Conservation (phyloP, 2,888 invertebrate genomes). For the Unio delphinus region DNA sequence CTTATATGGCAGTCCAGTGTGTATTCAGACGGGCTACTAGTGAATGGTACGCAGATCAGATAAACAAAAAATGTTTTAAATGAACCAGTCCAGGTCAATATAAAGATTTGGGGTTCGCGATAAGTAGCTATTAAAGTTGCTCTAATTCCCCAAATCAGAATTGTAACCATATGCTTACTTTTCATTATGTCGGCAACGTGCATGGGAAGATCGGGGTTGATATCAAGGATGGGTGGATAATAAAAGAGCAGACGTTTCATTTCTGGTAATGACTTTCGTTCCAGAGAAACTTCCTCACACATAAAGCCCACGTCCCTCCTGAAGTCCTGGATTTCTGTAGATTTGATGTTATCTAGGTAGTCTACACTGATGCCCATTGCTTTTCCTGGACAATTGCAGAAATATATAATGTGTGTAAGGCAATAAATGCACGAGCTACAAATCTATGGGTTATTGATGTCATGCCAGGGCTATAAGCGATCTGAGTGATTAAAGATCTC, state of each 20-base stretch:
- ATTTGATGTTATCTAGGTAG: conserved; percentile 12
- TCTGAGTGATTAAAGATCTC: too few species aligned
- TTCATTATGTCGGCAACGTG: conserved; percentile 18
- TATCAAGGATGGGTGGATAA: conserved; percentile 21
- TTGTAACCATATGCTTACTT: conserved; percentile 14
- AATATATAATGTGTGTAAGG: too few species aligned
- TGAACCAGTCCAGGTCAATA: too few species aligned
- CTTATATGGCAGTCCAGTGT: too few species aligned
- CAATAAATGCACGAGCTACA: too few species aligned
- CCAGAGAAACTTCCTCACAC: conserved; percentile 8
- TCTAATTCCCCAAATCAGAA: conserved; percentile 2
- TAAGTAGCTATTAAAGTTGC: not conserved
- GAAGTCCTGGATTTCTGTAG: conserved; percentile 13
- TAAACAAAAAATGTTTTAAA: too few species aligned
- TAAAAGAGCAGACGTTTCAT: conserved; percentile 15
- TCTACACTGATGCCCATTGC: too few species aligned
- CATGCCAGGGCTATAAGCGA: too few species aligned
- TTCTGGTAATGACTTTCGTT: conserved; percentile 7
- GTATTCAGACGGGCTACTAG: too few species aligned
- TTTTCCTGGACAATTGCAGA: too few species aligned
- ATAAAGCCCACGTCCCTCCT: conserved; percentile 8
- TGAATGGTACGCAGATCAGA: too few species aligned
- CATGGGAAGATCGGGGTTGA: conserved; percentile 24
- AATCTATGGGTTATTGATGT: too few species aligned
- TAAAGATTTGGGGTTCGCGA: not conserved